Base-by-base conservation (phyloP, 2,888 invertebrate species). In the Tiliacea citrago region DNA sequence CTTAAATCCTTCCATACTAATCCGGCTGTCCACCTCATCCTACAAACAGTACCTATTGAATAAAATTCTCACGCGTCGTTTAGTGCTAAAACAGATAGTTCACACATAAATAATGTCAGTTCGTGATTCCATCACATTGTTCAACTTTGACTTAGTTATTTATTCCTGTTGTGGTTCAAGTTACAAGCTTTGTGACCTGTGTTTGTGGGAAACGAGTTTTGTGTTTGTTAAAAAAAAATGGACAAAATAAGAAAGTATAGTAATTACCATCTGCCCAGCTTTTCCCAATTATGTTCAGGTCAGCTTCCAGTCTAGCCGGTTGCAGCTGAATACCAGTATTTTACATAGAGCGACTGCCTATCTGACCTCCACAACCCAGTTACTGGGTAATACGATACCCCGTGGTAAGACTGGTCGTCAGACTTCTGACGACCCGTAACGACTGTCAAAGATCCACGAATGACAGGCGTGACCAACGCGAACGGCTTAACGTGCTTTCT, bases 61-160 rank as follows among this genome's bases (percentile, higher is more conserved):
- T 75, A 85, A 76, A 85, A 68, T 42, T 55, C 74, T 78, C 86
- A 87, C 79, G 79, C 75, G 45, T 53, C 47, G n/a, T 79, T 79
- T 82, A 79, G 68, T 66, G 51, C 77, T 83, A 78, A 83, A 77
- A 68, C 67, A 62, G 58, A 42, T 58, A 53, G 68, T 82, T 87
- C 83, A 75, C 85, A 85, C 84, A 84, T 81, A 68, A 82, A 84
- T 85, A 81, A 77, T 67, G 70, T 42, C 78, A 53, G 70, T 81
- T 86, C 81, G 79, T 79, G 86, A 83, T 86, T 82, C 76, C 73
- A 77, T 75, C 72, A 60, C 81, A 81, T 68, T 73, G 74, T 77
- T 67, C 75, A 79, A 79, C 77, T 86, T 82, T 66, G 70, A 76
- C 68, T 73, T 67, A 53, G 73, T 83, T 77, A 60, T 77, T 83